Base-by-base conservation (phyloP, 2,888 invertebrate genomes). In the Caenorhabditis sp. region DNA sequence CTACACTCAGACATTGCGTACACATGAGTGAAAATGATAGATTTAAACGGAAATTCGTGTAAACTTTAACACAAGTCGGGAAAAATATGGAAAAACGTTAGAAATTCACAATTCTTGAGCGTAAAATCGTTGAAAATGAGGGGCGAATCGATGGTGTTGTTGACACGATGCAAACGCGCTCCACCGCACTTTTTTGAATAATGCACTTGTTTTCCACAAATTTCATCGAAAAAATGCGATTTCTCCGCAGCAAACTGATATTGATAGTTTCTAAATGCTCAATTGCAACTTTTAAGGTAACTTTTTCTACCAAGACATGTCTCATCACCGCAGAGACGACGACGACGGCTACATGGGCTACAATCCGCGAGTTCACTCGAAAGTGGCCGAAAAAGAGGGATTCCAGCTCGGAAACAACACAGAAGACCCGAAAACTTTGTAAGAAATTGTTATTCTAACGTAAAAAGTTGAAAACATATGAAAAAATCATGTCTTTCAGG, bases 381-480 rank as follows among this genome's bases (percentile, higher is more conserved):
- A 80, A 56, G 83, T 84, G 24, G 88, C 88, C 17, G 86, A 86
- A 63, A 78, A 75, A 30, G 88, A 86, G 20, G 88, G 88, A 6
- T 88, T 88, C 74, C 79, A 84, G 22, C 63, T 86, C 62, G 80
- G 80, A 20, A 68, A 72, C 24, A 81, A 79, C 3, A 79, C 82
- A n/a, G 80, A 82, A 20, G 83, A 86, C 52, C 86, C 87, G 13
- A 73, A 81, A 45, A 88, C 86, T 20, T 53, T 88, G 88, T 88
- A 41, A 79, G 85, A 78, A 45, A 13, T 26, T 46, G 15, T 6
- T 2, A 30, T 30, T 41, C 15, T 13, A 17, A n/a, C 20, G 27
- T 2, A 46, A 46, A 46, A 46, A n/a, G n/a, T n/a, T n/a, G n/a
- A n/a, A n/a, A n/a, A n/a, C n/a, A n/a, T n/a, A n/a, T n/a, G n/a